Base-by-base conservation (phyloP, 2,797 vertebrate genomes). In the Gallinago stenura region DNA sequence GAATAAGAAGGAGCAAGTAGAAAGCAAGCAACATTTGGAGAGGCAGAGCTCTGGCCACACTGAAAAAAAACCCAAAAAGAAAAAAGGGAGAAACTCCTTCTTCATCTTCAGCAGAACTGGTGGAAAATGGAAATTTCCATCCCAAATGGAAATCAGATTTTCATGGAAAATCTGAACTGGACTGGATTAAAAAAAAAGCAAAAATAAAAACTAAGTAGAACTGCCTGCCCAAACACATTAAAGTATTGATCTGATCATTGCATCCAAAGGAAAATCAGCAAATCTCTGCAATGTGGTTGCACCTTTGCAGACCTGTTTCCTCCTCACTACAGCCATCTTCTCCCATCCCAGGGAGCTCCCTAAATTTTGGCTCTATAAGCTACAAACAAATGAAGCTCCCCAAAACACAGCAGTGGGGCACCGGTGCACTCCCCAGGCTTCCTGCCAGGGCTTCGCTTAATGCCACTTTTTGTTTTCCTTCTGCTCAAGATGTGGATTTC, bases 141-240 rank as follows among this genome's bases (percentile, higher is more conserved):
- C 8, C 45, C 46, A 87, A 65, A 50, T 25, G 20, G 15, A 83
- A 93, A 77, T 61, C 7, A 54, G 22, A 50, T 77, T 93, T 92
- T 87, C 5, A 28, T 26, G 22, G 53, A 60, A 79, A 87, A 83
- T 54, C 8, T 37, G 22, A 68, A 48, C n/a, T 21, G 15, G 17
- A 68, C 2, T 16, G 35, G 9, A 39, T 64, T 53, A 48, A 75
- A 50, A 45, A 50, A 51, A 51, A 45, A 10, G 19, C 10, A 19
- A 39, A 31, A 39, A 70, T 8, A 28, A 30, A 39, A 45, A 18
- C 2, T 1, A 60, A 39, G 20, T 30, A 12, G 20, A 81, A 20
- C 24, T 61, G 6, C 3, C 17, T 65, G 14, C 37, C 61, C 0
- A 3, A 88, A 46, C 15, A 22, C 26, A 26, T 57, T 0, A 0